Conservation (phyloP, 2,888 invertebrate genomes). For the Embidobia sp. region DNA sequence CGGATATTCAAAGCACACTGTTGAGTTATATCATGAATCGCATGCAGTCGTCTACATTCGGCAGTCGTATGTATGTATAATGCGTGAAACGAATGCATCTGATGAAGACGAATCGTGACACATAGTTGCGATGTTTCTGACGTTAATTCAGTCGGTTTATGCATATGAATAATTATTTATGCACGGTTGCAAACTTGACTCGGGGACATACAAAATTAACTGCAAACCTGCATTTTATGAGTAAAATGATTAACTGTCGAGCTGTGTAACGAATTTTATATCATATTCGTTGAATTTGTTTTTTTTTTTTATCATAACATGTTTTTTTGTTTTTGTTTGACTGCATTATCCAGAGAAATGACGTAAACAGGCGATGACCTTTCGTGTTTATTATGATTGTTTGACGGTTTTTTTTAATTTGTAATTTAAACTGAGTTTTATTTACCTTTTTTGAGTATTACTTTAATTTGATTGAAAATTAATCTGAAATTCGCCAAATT, state of each 20-base stretch:
- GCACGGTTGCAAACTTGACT: constrained; percentile 31
- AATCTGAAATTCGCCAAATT: too few relatives aligned
- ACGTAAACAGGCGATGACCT: too few relatives aligned
- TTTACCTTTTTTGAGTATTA: too few relatives aligned
- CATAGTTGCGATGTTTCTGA: constrained; percentile 38
- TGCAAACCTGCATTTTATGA: constrained; percentile 29
- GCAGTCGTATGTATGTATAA: constrained; percentile 37
- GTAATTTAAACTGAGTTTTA: too few relatives aligned
- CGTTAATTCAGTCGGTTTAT: constrained; percentile 45
- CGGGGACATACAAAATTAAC: constrained; percentile 19
- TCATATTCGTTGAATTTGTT: too few relatives aligned
- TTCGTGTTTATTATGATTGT: too few relatives aligned
- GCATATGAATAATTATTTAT: constrained; percentile 57
- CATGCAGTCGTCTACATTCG: constrained; percentile 47
- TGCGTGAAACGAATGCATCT: constrained; percentile 46
- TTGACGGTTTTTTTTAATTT: too few relatives aligned
- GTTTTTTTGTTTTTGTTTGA: too few relatives aligned
- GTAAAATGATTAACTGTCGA: constrained; percentile 9
- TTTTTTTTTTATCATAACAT: too few relatives aligned
- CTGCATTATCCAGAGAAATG: too few relatives aligned
- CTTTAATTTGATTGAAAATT: too few relatives aligned
- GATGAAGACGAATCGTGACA: constrained; percentile 56
- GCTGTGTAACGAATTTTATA: too few relatives aligned
- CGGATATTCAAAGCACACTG: constrained; percentile 42
- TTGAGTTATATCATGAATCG: constrained; percentile 39